Conservation (phyloP, 2,797 vertebrate genomes). For the Apodemus agrarius region DNA sequence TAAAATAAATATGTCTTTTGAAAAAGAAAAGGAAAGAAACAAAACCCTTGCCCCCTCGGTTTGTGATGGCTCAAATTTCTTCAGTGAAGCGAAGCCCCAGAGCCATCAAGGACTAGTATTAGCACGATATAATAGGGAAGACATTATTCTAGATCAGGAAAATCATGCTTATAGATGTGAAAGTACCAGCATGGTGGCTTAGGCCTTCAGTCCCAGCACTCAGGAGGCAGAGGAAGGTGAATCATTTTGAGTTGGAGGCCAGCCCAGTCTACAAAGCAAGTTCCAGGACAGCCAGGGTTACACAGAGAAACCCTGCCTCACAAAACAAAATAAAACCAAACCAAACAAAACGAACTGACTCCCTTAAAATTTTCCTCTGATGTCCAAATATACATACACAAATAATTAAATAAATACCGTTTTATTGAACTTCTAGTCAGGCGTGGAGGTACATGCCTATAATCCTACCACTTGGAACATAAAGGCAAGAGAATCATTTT, state of each 20-base stretch:
- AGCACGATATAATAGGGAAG: background rate
- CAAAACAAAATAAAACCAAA: background rate
- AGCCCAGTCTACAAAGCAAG: background rate
- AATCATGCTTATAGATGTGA: background rate
- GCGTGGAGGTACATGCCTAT: background rate
- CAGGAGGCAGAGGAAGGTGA: background rate
- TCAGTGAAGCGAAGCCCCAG: constrained; percentile 42
- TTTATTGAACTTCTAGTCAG: background rate
- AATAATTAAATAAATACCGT: background rate
- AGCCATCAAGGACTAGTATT: background rate
- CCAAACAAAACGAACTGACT: background rate
- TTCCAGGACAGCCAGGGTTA: background rate
- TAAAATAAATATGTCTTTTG: background rate
- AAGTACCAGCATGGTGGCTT: background rate
- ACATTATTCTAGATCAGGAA: background rate
- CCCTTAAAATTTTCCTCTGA: background rate
- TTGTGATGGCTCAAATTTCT: constrained; percentile 26
- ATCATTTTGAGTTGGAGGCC: background rate
- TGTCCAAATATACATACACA: background rate
- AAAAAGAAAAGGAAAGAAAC: background rate
- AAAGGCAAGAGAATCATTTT: background rate
- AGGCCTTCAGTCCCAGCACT: background rate
- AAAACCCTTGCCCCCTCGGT: background rate
- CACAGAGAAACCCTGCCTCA: background rate
- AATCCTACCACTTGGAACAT: background rate